phyloP scores from a whole-genome alignment of 1,140 invertebrate genomes.

The Anoplophora glabripennis region DNA sequence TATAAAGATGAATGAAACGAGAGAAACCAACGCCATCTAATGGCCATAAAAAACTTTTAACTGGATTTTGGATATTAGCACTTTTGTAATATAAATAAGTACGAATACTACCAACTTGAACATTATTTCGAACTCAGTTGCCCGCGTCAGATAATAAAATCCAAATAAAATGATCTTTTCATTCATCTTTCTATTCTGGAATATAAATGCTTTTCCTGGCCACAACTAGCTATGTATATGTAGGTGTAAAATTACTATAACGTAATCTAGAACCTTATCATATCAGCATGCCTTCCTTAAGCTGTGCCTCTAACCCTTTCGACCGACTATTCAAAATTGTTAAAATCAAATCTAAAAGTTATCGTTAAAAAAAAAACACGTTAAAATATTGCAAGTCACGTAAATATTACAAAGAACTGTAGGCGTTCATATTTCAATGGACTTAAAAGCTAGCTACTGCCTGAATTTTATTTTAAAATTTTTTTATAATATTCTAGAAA shows the following conservation, averaged over 20 bases:
- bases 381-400: neutral
- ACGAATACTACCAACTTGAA: no score
- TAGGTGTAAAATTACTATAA: slow-evolving; percentile 10
- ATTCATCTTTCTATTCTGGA: no score
- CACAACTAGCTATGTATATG: neutral
- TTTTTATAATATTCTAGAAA: neutral
- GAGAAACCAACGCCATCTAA: neutral
- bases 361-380: neutral
- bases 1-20: slow-evolving; percentile 5
- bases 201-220: no score
- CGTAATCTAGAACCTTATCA: slow-evolving; percentile 23
- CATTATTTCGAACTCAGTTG: no score
- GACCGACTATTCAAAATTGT: neutral
- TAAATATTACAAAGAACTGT: no score
- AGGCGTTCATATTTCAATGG: no score
- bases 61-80: no score
- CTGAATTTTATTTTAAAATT: neutral
- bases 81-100: no score
- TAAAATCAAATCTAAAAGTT: neutral
- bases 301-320: slow-evolving; percentile 31
- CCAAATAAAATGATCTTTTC: no score
- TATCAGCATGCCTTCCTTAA: slow-evolving; percentile 38
- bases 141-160: no score
- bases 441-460: no score
- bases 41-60: no score